A percentile compares a stretch with the other conserved stretches of the same genome.
Conservation (phyloP, 2,113 vertebrate species). For the Heloderma charlesbogerti region DNA sequence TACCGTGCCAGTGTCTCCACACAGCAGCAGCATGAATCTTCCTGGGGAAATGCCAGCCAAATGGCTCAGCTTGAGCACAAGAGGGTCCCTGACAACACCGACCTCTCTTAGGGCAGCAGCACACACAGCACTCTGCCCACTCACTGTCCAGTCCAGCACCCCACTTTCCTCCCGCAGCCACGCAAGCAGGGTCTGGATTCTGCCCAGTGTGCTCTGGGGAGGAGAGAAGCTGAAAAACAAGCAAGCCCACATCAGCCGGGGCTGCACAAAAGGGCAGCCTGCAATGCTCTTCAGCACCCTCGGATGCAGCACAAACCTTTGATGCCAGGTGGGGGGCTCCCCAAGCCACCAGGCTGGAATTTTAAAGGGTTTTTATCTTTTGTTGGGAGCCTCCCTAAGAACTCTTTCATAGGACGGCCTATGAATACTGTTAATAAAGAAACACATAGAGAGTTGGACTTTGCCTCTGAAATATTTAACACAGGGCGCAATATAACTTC, state of each 20-base stretch:
- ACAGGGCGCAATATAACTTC: not conserved
- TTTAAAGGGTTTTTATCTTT: not conserved
- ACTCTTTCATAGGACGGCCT: not conserved
- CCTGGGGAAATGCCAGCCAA: not conserved
- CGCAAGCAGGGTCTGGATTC: not conserved
- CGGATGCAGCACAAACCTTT: too few relatives aligned
- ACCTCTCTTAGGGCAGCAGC: not conserved
- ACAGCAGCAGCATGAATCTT: not conserved
- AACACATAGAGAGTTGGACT: not conserved
- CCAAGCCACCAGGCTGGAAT: not conserved
- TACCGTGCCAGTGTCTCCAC: constrained; percentile 1
- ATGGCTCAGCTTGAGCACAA: not conserved
- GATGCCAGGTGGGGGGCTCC: not conserved
- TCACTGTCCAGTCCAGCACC: accelerated
- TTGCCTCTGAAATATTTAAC: not conserved
- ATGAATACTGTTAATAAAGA: not conserved
- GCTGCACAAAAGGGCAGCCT: not conserved
- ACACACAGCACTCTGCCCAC: not conserved
- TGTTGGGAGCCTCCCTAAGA: not conserved
- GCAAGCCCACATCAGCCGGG: not conserved
- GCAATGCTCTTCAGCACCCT: too few relatives aligned
- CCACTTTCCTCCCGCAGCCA: not conserved
- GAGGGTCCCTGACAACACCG: accelerated
- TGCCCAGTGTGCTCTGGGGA: not conserved
- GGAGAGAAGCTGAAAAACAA: not conserved